A percentile compares a stretch with the other conserved stretches of the same genome.
Conservation (phyloP, 2,797 vertebrate genomes). For the Enteromius argenteus region DNA sequence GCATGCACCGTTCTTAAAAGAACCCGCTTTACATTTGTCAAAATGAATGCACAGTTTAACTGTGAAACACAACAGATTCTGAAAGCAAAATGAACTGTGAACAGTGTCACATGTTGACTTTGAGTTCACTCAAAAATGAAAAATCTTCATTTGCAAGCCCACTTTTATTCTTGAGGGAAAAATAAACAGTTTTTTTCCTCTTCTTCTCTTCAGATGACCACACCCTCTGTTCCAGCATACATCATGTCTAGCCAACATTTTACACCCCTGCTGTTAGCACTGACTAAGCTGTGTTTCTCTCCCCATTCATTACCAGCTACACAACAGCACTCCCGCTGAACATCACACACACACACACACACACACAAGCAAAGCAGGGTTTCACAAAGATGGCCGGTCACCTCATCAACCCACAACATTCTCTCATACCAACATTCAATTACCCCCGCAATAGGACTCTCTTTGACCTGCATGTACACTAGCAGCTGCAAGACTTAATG, state of each 20-base stretch:
- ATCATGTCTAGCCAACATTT: constrained; percentile 60
- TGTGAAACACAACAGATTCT: background rate
- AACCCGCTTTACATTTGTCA: background rate
- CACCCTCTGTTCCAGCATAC: background rate
- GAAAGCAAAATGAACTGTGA: background rate
- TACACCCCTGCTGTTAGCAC: constrained; percentile 76
- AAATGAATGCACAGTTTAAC: background rate
- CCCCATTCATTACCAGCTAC: constrained; percentile 69
- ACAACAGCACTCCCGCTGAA: constrained; percentile 56
- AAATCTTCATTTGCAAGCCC: background rate
- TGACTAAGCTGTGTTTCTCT: constrained; percentile 61
- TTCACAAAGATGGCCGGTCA: constrained; percentile 17
- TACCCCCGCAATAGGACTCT: constrained; percentile 18
- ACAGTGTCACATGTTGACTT: background rate
- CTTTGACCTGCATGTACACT: constrained; percentile 10
- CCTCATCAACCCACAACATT: constrained; percentile 29
- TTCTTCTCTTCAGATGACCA: constrained; percentile 33
- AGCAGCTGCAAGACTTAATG: constrained; percentile 33
- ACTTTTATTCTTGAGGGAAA: background rate
- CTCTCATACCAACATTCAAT: constrained; percentile 39
- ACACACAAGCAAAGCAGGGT: constrained; percentile 42
- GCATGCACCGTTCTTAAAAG: background rate
- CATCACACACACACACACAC: constrained; percentile 13
- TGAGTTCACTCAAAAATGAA: background rate
- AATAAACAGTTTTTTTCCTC: constrained; percentile 27